These are phyloP conservation scores for Neosilurus hyrtlii DNA, from an alignment of 2,797 vertebrate species.

Conservation along the genomic window DNA sequence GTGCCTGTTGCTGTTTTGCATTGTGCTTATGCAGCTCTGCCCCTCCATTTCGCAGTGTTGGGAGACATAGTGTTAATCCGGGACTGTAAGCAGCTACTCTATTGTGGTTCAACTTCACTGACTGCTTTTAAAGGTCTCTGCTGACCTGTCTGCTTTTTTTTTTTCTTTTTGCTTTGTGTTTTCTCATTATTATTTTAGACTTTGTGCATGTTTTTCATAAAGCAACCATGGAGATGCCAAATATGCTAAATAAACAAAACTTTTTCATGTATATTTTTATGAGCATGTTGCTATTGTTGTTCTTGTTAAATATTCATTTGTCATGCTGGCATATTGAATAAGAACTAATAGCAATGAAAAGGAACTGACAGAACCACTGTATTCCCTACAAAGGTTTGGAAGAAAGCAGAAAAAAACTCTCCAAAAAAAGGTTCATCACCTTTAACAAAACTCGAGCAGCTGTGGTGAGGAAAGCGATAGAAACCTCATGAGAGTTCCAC, in stretches of 20 bases:
- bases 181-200: neutral
- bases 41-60: neutral
- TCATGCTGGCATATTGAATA: neutral
- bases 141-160: neutral
- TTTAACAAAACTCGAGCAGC: neutral
- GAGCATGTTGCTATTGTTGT: neutral
- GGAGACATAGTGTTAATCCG: neutral
- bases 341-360: neutral
- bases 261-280: neutral
- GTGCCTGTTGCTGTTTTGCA: neutral
- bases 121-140: conserved; percentile 12
- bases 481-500: neutral
- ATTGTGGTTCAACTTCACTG: neutral
- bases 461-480: neutral
- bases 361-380: neutral
- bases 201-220: neutral
- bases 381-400: neutral
- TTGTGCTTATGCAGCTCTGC: conserved; percentile 15
- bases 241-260: neutral
- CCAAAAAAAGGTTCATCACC: neutral
- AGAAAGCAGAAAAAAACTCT: no score
- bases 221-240: neutral
- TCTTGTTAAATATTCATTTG: neutral
- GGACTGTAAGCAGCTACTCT: neutral
- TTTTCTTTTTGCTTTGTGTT: neutral